A percentile compares a stretch with the other conserved stretches of the same genome.
These are phyloP conservation scores for Siderastrea siderea DNA, from an alignment of 92 coral and sea anemone genomes.

Conservation along the genomic window DNA sequence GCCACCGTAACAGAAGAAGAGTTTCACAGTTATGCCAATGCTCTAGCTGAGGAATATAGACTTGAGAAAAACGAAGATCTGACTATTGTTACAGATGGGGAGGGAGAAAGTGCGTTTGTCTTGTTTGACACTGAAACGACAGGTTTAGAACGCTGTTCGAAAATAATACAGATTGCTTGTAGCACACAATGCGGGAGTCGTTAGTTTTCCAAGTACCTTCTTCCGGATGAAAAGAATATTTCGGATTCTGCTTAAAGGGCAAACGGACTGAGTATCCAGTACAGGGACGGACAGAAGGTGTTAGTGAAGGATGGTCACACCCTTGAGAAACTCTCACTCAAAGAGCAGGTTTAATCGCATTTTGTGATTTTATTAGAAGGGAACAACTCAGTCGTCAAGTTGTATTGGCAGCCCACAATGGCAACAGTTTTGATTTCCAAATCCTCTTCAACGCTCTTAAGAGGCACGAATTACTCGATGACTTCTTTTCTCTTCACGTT, in stretches of 20 bases:
- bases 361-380: constrained; percentile 4
- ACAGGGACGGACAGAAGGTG: neutral
- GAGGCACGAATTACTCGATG: constrained; percentile 3
- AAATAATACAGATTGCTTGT: constrained; percentile 23
- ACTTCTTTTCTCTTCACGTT: neutral
- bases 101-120: neutral
- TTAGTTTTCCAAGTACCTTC: neutral
- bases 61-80: neutral
- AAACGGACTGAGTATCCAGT: constrained; percentile 15
- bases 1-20: constrained; percentile 11
- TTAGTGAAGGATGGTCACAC: constrained; percentile 1
- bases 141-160: constrained; percentile 11
- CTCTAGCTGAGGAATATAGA: neutral
- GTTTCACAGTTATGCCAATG: neutral
- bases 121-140: constrained; percentile 42
- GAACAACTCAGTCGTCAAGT: neutral
- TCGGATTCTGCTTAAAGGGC: neutral
- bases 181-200: neutral
- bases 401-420: constrained; percentile 19
- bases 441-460: neutral
- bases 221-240: constrained; percentile 6
- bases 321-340: constrained; percentile 14
- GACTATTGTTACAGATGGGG: neutral
- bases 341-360: neutral
- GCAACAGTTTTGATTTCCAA: constrained; percentile 1